Evolutionary conservation across 2,797 vertebrate genomes (phyloP).

Genomic region (Salmo trutta): DNA sequence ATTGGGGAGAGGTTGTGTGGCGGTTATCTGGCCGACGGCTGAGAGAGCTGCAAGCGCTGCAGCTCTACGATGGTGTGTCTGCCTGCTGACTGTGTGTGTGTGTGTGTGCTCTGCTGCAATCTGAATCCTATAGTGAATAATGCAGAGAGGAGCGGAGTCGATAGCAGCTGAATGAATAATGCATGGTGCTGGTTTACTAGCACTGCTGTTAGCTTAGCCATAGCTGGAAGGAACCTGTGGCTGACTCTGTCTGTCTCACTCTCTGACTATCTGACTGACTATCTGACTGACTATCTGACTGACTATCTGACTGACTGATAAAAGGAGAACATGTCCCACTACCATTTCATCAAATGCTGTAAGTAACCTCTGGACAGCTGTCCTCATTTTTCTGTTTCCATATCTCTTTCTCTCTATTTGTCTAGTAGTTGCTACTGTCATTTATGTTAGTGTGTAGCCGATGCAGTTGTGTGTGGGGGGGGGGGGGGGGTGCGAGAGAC

Average conservation of each 20-base stretch:
- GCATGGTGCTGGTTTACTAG: conserved; percentile 73
- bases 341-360: conserved; percentile 98
- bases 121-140: conserved; percentile 72
- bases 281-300: conserved; percentile 13
- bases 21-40: conserved; percentile 70
- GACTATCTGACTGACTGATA: conserved; percentile 30
- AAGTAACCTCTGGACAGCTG: conserved; percentile 76
- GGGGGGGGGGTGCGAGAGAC: too few species aligned
- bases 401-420: conserved; percentile 10
- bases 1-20: conserved; percentile 68
- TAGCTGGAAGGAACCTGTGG: conserved; percentile 75
- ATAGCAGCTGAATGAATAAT: conserved; percentile 78
- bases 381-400: conserved; percentile 10
- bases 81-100: conserved; percentile 13
- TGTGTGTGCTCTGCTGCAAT: conserved; percentile 52
- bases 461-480: conserved; percentile 21
- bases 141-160: conserved; percentile 72
- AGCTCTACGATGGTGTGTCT: conserved; percentile 5
- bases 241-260: conserved; percentile 49
- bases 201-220: conserved; percentile 64
- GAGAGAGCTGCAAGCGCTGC: conserved; percentile 56
- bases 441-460: conserved; percentile 26
- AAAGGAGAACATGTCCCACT: conserved; percentile 91
- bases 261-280: conserved; percentile 15
- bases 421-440: conserved; percentile 15